Evolutionary conservation across 2,797 vertebrate genomes (phyloP).

Genomic region (Rhinophrynus dorsalis): DNA sequence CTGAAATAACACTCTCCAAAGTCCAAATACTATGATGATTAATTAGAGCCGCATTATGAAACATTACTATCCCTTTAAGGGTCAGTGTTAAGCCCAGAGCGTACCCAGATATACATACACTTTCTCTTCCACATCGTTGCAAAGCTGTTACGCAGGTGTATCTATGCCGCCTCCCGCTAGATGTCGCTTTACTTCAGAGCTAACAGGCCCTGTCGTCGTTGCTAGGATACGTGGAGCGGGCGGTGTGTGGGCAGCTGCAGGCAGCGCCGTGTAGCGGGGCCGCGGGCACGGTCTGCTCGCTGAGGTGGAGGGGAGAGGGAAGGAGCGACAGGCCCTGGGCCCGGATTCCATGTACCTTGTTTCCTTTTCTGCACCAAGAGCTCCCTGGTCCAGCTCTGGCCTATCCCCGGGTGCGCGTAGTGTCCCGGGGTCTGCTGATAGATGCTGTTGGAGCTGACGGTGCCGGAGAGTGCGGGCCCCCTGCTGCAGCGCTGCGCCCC

Average conservation of each 20-base stretch:
- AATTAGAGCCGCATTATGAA: too few relatives aligned
- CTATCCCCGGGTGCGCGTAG: slow-evolving; percentile 7
- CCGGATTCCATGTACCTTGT: neutral
- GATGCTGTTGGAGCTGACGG: slow-evolving; percentile 60
- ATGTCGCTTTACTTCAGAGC: neutral
- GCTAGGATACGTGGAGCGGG: slow-evolving; percentile 29
- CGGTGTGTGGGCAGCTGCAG: slow-evolving; percentile 40
- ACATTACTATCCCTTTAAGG: too few relatives aligned
- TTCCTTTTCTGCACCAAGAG: neutral
- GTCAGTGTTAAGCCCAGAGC: too few relatives aligned
- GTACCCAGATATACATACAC: too few relatives aligned
- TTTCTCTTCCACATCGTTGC: too few relatives aligned
- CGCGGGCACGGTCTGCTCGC: slow-evolving; percentile 18
- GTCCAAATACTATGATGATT: too few relatives aligned
- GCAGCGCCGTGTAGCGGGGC: slow-evolving; percentile 15
- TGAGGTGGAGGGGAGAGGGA: slow-evolving; percentile 21
- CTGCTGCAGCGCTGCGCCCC: slow-evolving; percentile 58
- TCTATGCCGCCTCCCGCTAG: too few relatives aligned
- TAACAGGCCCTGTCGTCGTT: slow-evolving; percentile 14
- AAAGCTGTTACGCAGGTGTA: too few relatives aligned
- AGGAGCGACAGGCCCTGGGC: slow-evolving; percentile 15
- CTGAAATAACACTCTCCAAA: too few relatives aligned
- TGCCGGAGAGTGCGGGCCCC: slow-evolving; percentile 57
- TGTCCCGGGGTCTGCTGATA: slow-evolving; percentile 21
- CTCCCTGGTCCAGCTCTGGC: neutral